Conservation (phyloP, 2,113 vertebrate species). For the Pelusios castaneus region DNA sequence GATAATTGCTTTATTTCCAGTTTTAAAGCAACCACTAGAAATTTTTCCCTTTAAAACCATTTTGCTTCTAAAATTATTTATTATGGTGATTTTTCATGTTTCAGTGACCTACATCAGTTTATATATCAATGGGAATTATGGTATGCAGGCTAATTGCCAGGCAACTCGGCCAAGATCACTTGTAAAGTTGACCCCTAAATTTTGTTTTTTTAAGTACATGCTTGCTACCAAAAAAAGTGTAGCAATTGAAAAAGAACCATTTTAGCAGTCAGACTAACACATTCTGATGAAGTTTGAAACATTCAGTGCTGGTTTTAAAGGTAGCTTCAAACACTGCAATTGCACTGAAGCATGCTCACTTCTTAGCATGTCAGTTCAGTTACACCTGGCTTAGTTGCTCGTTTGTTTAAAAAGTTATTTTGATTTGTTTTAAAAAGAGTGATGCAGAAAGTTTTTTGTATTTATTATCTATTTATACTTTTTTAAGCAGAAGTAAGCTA, state of each 20-base stretch:
- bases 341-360: background rate
- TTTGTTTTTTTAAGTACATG: background rate
- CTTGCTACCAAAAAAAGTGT: background rate
- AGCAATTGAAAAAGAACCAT: background rate
- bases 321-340: background rate
- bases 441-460: slow-evolving; percentile 50
- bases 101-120: background rate
- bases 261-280: background rate
- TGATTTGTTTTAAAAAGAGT: slow-evolving; percentile 15
- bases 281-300: background rate
- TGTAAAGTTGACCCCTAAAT: background rate
- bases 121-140: background rate
- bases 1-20: background rate
- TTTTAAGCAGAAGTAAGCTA: slow-evolving; percentile 58
- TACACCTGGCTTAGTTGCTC: slow-evolving; percentile 14
- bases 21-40: background rate
- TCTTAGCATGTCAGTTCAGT: background rate
- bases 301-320: background rate
- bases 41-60: background rate
- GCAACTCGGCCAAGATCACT: background rate
- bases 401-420: background rate
- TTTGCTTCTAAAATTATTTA: background rate
- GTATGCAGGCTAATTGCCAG: background rate
- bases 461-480: slow-evolving; percentile 75
- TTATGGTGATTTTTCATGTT: background rate